Conservation (phyloP, 2,113 vertebrate genomes). For the Paramormyrops kingsleyae region DNA sequence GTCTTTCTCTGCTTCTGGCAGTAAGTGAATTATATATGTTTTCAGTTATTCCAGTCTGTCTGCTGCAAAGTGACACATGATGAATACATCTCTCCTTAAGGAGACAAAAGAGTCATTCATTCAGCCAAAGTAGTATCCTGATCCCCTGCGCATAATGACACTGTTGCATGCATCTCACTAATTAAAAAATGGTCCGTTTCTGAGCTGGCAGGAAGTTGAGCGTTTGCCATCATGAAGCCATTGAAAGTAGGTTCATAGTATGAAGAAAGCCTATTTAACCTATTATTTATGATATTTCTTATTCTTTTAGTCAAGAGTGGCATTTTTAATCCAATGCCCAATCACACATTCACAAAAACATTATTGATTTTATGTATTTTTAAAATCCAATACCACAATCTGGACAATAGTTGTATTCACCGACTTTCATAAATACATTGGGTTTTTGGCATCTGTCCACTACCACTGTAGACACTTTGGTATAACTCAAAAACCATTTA, state of each 20-base stretch:
- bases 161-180: neutral
- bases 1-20: neutral
- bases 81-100: slow-evolving; percentile 5
- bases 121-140: neutral
- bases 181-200: neutral
- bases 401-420: neutral
- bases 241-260: neutral
- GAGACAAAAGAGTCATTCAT: neutral
- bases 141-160: neutral
- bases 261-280: neutral
- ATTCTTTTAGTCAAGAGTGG: neutral
- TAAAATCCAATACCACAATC: neutral
- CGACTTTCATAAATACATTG: neutral
- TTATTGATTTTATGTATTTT: neutral
- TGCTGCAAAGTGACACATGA: slow-evolving; percentile 4
- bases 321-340: neutral
- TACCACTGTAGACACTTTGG: neutral
- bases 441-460: neutral
- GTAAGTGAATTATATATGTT: neutral
- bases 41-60: neutral
- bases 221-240: neutral
- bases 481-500: neutral
- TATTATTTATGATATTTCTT: neutral
- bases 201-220: neutral
- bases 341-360: neutral